Evolutionary conservation across 2,797 vertebrate species (phyloP).

Genomic region (Cottoperca gobio): DNA sequence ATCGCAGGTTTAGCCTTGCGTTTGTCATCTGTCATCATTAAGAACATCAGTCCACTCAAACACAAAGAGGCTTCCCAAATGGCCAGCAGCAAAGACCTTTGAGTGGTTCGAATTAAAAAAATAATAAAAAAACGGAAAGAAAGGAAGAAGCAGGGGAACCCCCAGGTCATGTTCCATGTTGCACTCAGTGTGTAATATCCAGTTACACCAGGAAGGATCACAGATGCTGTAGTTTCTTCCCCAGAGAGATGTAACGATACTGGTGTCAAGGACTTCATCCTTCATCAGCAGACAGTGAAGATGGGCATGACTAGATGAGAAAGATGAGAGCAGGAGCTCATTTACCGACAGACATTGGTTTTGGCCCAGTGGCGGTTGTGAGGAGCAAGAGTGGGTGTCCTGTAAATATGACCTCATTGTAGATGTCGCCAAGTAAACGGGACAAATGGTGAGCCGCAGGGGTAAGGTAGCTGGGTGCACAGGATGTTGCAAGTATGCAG

Average conservation of each 20-base stretch:
- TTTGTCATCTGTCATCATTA: slow-evolving; percentile 72
- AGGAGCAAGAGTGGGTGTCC: slow-evolving; percentile 67
- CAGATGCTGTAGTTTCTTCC: slow-evolving; percentile 55
- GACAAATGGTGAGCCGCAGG: slow-evolving; percentile 54
- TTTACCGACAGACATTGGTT: slow-evolving; percentile 60
- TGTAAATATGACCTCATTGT: slow-evolving; percentile 79
- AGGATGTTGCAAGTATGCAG: slow-evolving; percentile 38
- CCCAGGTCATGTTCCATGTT: slow-evolving; percentile 57
- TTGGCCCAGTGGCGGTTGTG: slow-evolving; percentile 27
- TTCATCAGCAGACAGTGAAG: slow-evolving; percentile 41
- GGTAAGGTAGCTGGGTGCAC: slow-evolving; percentile 40
- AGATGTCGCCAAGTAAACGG: slow-evolving; percentile 68
- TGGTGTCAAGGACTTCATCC: slow-evolving; percentile 56
- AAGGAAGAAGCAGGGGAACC: slow-evolving; percentile 35
- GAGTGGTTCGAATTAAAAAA: slow-evolving; percentile 24
- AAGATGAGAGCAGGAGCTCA: slow-evolving; percentile 45
- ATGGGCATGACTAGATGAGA: slow-evolving; percentile 6
- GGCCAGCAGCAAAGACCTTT: slow-evolving; percentile 35
- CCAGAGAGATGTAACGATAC: slow-evolving; percentile 41
- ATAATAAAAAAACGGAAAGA: not conserved
- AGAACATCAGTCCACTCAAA: slow-evolving; percentile 26
- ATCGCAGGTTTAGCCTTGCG: slow-evolving; percentile 31
- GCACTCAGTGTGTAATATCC: slow-evolving; percentile 56
- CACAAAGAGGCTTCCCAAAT: slow-evolving; percentile 48
- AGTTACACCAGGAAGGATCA: slow-evolving; percentile 52